A percentile compares a stretch with the other conserved stretches of the same genome.
Conservation (phyloP, 2,888 invertebrate species). For the Synanthedon vespiformis region DNA sequence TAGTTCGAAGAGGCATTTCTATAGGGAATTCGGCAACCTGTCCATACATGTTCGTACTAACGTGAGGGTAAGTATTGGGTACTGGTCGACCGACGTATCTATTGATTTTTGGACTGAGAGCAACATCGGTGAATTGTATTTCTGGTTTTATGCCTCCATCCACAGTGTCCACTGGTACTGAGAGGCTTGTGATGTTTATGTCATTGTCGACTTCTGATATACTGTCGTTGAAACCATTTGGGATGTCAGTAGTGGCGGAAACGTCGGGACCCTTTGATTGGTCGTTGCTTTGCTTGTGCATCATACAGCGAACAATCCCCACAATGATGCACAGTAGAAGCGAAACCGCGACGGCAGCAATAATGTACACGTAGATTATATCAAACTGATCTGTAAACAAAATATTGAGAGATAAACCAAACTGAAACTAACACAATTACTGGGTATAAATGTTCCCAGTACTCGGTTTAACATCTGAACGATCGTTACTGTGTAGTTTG, state of each 20-base stretch:
- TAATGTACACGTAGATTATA: constrained; percentile 85
- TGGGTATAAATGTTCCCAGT: neutral
- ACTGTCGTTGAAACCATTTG: constrained; percentile 87
- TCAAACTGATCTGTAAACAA: constrained; percentile 77
- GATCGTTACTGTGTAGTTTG: neutral
- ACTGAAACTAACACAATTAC: too few relatives aligned
- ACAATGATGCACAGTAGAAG: constrained; percentile 79
- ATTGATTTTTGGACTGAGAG: constrained; percentile 61
- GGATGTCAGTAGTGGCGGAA: constrained; percentile 80
- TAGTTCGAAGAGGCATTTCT: constrained; percentile 64
- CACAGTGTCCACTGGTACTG: constrained; percentile 72
- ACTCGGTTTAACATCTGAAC: neutral
- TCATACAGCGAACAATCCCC: constrained; percentile 77
- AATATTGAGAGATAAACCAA: neutral
- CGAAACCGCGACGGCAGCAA: constrained; percentile 79
- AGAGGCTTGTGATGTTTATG: constrained; percentile 77
- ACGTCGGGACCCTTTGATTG: constrained; percentile 77
- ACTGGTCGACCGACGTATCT: constrained; percentile 61
- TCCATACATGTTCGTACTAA: constrained; percentile 66
- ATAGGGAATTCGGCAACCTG: constrained; percentile 64
- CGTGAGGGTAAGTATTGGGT: constrained; percentile 62
- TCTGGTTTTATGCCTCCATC: constrained; percentile 56
- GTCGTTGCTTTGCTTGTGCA: constrained; percentile 74
- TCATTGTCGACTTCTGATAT: constrained; percentile 87
- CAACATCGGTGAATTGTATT: constrained; percentile 57